Base-by-base conservation (phyloP, 1,140 invertebrate species). In the Globodera ellingtonae region DNA sequence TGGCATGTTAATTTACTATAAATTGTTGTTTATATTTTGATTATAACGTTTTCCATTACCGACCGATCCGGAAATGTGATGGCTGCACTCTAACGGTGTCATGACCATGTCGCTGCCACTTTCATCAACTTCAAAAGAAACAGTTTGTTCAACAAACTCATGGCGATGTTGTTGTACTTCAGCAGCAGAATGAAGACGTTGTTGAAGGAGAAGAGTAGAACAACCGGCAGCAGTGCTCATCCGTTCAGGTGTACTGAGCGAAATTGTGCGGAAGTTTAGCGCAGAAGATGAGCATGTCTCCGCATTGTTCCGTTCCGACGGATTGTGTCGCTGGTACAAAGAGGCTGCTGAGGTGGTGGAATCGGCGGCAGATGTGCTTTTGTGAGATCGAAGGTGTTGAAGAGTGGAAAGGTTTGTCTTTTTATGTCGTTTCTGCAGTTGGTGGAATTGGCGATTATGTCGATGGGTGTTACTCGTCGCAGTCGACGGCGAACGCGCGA, bases 11-110 rank as follows among this genome's bases (percentile, higher is more conserved):
- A 52, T 35, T 35, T 35, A 24, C 24, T 24, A 24, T 35, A 35
- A 35, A 35, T 35, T 35, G 3, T 35, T 35, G 35, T 35, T 2
- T 35, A 35, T 35, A 35, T 35, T 35, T 35, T 35, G 7, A 7
- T 13, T 52, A 4, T 6, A 52, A 52, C 10, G 50, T 52, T 52
- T 52, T 52, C 4, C 50, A 52, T 52, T 7, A 13, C 50, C 7
- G 35, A 93, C 79, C 94, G 89, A 86, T 93, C 94, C 0, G 93
- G 94, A 5, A 94, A 95, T 13, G 94, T 93, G 87, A 94, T 95
- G 87, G 94, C 94, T 0, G 94, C 94, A 24, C 94, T 96, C 24
- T 95, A 93, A 62, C 10, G 67, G 67, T 15, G 46, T 44, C 67
- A 47, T 18, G 24, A 18, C 18, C 18, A 70, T 8, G 24, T 70